These are phyloP conservation scores for Drosophila hawaiiensis DNA, from an alignment of 2,888 invertebrate genomes.

Conservation along the genomic window DNA sequence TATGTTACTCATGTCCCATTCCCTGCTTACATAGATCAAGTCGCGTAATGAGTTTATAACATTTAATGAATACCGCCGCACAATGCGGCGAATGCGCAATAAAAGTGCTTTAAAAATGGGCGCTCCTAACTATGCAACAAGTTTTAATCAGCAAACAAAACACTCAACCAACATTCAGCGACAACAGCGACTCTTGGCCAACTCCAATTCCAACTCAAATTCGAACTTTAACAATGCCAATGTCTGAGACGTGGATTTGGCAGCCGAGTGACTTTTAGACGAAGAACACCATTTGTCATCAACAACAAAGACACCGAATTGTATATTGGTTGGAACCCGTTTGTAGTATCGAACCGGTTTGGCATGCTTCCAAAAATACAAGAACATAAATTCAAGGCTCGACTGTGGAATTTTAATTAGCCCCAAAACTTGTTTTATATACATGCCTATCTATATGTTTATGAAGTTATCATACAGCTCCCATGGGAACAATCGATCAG, in stretches of 20 bases:
- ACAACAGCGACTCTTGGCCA: background rate
- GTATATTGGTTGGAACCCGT: background rate
- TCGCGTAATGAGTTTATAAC: constrained; percentile 75
- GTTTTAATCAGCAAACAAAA: constrained; percentile 14
- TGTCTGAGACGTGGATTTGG: background rate
- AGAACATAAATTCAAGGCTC: background rate
- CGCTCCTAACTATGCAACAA: constrained; percentile 53
- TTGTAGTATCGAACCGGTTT: background rate
- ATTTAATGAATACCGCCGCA: constrained; percentile 62
- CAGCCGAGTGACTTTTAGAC: background rate
- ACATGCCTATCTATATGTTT: background rate
- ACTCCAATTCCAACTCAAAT: background rate
- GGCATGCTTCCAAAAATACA: no score
- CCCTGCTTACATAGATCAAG: constrained; percentile 28
- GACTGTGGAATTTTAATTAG: background rate
- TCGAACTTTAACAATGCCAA: background rate
- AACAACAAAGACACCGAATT: background rate
- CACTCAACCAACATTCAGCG: background rate
- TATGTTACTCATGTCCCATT: background rate
- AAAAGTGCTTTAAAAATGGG: constrained; percentile 28
- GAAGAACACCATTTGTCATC: background rate
- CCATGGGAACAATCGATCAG: background rate
- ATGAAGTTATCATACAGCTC: background rate
- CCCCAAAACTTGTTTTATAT: background rate
- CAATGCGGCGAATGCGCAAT: constrained; percentile 53